phyloP scores from a whole-genome alignment of 2,113 vertebrate species.

The Hemibagrus wyckioides region DNA sequence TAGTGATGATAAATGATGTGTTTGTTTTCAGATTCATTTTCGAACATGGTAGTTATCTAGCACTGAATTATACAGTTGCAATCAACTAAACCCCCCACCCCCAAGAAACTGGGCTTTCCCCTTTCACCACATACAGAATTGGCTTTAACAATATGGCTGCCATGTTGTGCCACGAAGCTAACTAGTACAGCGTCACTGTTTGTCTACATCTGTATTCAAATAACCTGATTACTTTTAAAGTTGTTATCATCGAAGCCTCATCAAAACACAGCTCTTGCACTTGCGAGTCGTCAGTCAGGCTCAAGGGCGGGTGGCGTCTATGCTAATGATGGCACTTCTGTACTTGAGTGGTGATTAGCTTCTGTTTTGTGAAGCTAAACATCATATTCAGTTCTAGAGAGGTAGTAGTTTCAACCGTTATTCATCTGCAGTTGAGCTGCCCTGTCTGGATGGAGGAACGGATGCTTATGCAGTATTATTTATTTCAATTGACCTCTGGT shows the following conservation, averaged over 20 bases:
- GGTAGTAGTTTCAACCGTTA: too few relatives aligned
- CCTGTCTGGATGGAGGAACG: not conserved
- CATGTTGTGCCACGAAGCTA: not conserved
- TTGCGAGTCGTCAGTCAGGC: not conserved
- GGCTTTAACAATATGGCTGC: not conserved
- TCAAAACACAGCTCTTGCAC: conserved; percentile 13
- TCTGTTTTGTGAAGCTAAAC: conserved; percentile 23
- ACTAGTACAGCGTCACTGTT: not conserved
- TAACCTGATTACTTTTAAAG: not conserved
- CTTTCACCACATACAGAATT: not conserved
- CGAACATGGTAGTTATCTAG: not conserved
- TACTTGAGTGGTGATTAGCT: conserved; percentile 48
- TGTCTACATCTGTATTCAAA: not conserved
- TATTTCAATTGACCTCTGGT: not conserved
- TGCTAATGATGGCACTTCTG: conserved; percentile 57
- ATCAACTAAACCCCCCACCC: not conserved
- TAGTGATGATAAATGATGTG: not conserved
- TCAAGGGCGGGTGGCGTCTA: conserved; percentile 57
- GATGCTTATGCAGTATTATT: not conserved
- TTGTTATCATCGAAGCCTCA: not conserved
- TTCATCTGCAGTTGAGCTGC: not conserved
- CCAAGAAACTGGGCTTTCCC: not conserved
- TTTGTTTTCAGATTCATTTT: not conserved
- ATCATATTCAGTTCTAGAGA: conserved; percentile 22
- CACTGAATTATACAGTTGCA: not conserved